Evolutionary conservation across 2,888 invertebrate genomes (phyloP).

Genomic region (Digitonthophagus gazella): DNA sequence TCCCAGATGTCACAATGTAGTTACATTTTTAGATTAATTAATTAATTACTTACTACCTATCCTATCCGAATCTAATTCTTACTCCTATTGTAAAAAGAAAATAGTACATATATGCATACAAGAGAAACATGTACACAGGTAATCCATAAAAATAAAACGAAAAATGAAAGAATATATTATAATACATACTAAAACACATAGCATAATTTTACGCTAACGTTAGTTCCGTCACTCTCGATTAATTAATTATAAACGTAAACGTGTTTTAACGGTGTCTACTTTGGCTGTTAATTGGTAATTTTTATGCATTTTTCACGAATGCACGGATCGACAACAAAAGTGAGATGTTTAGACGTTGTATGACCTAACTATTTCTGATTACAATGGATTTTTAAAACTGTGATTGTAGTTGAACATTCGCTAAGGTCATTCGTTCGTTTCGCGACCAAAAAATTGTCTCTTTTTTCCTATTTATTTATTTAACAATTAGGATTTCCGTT

Average conservation of each 20-base stretch:
- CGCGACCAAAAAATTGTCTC: no score
- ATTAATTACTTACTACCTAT: no score
- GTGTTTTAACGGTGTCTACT: conserved; percentile 42
- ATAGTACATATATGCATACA: conserved; percentile 16
- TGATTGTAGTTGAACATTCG: conserved; percentile 43
- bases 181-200: conserved; percentile 14
- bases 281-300: conserved; percentile 51
- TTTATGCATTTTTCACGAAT: conserved; percentile 49
- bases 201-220: conserved; percentile 23
- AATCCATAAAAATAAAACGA: neutral
- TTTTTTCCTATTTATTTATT: no score
- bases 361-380: conserved; percentile 44
- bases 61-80: conserved; percentile 20
- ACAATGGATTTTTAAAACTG: conserved; percentile 46
- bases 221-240: conserved; percentile 20
- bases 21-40: neutral
- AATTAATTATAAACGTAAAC: conserved; percentile 12
- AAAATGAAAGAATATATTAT: neutral
- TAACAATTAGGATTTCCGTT: no score
- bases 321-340: conserved; percentile 54
- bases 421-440: neutral
- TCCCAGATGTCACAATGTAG: no score
- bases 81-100: no score
- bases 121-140: conserved; percentile 11
- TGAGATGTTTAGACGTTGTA: conserved; percentile 52